Evolutionary conservation across 2,888 invertebrate species (phyloP), one percentile per base, ranked within the genome.

Genomic region (Pseudococcus longispinus): DNA sequence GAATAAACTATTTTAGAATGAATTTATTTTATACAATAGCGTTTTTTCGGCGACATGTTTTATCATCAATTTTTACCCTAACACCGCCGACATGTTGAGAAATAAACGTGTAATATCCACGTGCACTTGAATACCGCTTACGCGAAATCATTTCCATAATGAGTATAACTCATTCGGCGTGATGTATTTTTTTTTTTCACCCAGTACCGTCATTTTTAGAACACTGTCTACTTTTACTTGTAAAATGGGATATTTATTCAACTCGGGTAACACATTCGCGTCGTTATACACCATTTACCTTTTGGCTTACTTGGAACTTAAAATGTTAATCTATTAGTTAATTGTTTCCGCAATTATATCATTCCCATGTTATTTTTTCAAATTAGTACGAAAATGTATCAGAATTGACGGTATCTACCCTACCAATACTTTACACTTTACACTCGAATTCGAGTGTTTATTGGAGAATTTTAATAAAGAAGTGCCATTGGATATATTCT

Each of bases 71-170:
- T 60, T 60, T 60, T n/a, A 51, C 4, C 55, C 11, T 0, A 23
- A 60, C 1, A 60, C 11, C 2, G 23, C 60, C 2, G 60, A 60
- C 60, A 60, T 60, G 60, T 60, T 23, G 23, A 9, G 60, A 60
- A 60, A 60, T 60, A 11, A 60, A 60, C 60, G 60, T 60, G 60
- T 60, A 60, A 60, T 60, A 60, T 60, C 11, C 60, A 60, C 60
- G 60, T 60, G 60, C 60, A 60, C 1, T 60, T 4, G 37, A 37
- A 5, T 32, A 32, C 5, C 32, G 44, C 44, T 51, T 6, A n/a
- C 4, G 51, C 51, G 51, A 51, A 60, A 11, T 60, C 1, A 60
- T 60, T 60, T 60, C 60, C 55, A 55, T 55, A 55, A 51, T 32
- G 32, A 2, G 5, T 18, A 18, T 18, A 18, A 18, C 18, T 51